Evolutionary conservation across 1,140 invertebrate genomes (phyloP).

Genomic region (Aleiodes sp.): DNA sequence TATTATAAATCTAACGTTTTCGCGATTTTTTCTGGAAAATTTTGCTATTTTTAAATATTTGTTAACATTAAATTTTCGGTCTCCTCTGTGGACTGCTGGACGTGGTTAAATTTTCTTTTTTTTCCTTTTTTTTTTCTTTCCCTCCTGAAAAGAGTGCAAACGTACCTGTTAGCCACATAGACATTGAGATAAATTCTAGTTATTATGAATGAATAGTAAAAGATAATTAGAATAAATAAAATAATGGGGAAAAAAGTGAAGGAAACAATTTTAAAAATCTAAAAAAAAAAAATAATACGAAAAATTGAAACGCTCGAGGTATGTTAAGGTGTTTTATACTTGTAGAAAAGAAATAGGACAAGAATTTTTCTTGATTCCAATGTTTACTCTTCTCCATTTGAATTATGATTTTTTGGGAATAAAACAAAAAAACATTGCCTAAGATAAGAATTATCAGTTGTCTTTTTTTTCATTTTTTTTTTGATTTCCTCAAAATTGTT

Average conservation of each 20-base stretch:
- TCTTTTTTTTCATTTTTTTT: too few species aligned
- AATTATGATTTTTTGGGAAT: too few species aligned
- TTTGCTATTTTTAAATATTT: neutral
- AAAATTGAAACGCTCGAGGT: neutral
- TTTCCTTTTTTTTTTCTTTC: slow-evolving; percentile 22
- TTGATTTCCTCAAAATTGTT: too few species aligned
- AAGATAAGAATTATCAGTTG: too few species aligned
- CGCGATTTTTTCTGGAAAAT: neutral
- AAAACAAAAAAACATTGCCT: too few species aligned
- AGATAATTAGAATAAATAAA: neutral
- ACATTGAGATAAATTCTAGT: slow-evolving; percentile 1
- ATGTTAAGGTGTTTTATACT: neutral
- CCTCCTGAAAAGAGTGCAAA: slow-evolving; percentile 29
- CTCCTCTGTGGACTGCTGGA: neutral
- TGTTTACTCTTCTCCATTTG: too few species aligned
- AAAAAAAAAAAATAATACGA: too few species aligned
- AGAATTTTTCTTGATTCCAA: too few species aligned
- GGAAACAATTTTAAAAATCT: too few species aligned
- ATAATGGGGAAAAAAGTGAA: neutral
- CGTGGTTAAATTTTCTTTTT: neutral
- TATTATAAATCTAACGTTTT: too few species aligned
- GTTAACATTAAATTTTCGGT: neutral
- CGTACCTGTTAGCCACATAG: slow-evolving; percentile 13
- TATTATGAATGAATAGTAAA: slow-evolving; percentile 8
- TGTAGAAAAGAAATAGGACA: too few species aligned